A percentile compares a stretch with the other conserved stretches of the same genome.
Evolutionary conservation across 2,113 vertebrate genomes (phyloP).

Genomic region (Zeus faber): DNA sequence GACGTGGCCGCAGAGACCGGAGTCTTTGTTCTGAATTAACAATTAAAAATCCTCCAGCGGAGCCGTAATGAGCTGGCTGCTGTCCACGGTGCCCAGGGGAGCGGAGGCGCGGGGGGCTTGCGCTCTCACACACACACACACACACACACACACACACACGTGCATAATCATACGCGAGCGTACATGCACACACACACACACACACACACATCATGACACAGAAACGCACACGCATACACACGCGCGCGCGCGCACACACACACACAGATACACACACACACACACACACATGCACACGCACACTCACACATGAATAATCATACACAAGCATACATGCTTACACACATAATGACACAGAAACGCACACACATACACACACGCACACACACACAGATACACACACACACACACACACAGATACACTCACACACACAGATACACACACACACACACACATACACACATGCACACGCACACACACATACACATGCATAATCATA

Average conservation of each 20-base stretch:
- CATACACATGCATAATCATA: too few species aligned
- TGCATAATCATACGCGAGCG: neutral
- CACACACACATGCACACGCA: neutral
- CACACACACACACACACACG: neutral
- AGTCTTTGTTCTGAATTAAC: too few species aligned
- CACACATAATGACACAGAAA: neutral
- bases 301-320: too few species aligned
- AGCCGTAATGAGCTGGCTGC: too few species aligned
- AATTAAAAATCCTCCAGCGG: too few species aligned
- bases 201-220: neutral
- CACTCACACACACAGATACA: too few species aligned
- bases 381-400: neutral
- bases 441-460: too few species aligned
- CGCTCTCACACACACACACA: neutral
- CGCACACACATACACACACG: neutral
- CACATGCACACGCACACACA: too few species aligned
- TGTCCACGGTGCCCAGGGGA: too few species aligned
- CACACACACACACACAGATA: neutral
- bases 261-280: slow-evolving; percentile 3
- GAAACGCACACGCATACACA: slow-evolving; percentile 5
- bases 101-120: too few species aligned
- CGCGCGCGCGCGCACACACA: slow-evolving; percentile 5
- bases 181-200: neutral
- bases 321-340: too few species aligned
- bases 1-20: too few species aligned